Evolutionary conservation across 2,888 invertebrate species (phyloP).

Genomic region (Xylocampa areola): DNA sequence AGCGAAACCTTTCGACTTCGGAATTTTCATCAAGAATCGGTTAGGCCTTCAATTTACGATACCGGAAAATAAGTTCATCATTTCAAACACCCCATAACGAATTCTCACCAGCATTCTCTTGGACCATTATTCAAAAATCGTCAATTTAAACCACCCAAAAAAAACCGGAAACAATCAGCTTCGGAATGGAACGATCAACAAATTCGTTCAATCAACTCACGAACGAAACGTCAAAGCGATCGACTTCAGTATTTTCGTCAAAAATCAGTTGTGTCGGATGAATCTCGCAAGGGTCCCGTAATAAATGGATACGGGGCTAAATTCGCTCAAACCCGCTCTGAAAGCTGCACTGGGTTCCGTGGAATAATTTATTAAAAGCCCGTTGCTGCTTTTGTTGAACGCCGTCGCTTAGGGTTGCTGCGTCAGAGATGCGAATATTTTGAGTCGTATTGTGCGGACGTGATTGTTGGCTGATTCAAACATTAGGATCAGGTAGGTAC

Average conservation of each 20-base stretch:
- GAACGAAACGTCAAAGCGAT: conserved; percentile 52
- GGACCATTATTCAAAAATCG: conserved; percentile 31
- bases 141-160: conserved; percentile 28
- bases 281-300: conserved; percentile 63
- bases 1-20: neutral
- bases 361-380: conserved; percentile 84
- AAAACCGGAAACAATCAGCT: conserved; percentile 35
- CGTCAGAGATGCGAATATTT: conserved; percentile 32
- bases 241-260: conserved; percentile 59
- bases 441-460: conserved; percentile 20
- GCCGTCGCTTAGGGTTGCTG: conserved; percentile 64
- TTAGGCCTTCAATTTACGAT: neutral
- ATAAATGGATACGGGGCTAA: conserved; percentile 71
- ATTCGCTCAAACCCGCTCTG: conserved; percentile 68
- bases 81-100: conserved; percentile 23
- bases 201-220: conserved; percentile 56
- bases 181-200: conserved; percentile 41
- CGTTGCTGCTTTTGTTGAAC: conserved; percentile 73
- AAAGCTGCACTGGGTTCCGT: conserved; percentile 72
- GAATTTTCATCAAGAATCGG: no score
- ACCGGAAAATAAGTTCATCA: conserved; percentile 13
- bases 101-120: conserved; percentile 1
- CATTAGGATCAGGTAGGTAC: no score
- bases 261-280: conserved; percentile 69
- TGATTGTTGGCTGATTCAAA: conserved; percentile 19